phyloP scores from a whole-genome alignment of 2,888 invertebrate species.

The Mesopsocus fuscifrons region DNA sequence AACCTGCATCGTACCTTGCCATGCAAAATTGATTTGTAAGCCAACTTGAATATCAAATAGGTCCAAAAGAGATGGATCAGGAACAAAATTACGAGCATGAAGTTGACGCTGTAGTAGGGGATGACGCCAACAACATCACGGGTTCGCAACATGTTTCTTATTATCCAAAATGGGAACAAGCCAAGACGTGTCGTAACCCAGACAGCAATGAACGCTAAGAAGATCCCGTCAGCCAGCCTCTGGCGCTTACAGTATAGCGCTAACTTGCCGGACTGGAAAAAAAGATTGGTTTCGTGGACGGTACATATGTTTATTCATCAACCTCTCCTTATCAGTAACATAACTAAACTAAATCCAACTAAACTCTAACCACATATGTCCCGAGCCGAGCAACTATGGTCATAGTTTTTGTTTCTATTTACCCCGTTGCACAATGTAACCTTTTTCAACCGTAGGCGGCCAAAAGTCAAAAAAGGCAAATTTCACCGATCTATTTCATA shows the following conservation, averaged over 20 bases:
- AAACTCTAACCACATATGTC: too few species aligned
- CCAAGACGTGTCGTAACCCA: conserved; percentile 86
- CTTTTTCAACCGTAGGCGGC: too few species aligned
- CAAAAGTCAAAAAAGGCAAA: too few species aligned
- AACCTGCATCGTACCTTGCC: conserved; percentile 50
- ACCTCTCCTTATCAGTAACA: conserved; percentile 14
- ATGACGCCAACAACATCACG: conserved; percentile 74
- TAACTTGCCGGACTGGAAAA: conserved; percentile 71
- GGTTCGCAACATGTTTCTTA: conserved; percentile 71
- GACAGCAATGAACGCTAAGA: conserved; percentile 69
- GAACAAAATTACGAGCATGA: conserved; percentile 57
- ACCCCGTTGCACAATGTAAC: too few species aligned
- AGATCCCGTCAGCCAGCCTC: conserved; percentile 68
- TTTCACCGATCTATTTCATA: too few species aligned
- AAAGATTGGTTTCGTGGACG: too few species aligned
- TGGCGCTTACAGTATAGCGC: conserved; percentile 84
- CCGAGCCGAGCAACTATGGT: too few species aligned
- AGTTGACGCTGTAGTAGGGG: conserved; percentile 86
- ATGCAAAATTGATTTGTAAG: conserved; percentile 44
- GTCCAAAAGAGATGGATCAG: conserved; percentile 83
- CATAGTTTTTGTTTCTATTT: too few species aligned
- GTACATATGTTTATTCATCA: too few species aligned
- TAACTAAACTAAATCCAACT: conserved; percentile 8
- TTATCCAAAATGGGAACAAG: conserved; percentile 75
- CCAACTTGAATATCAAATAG: conserved; percentile 80